Percentiles rank a stretch among this genome's conserved stretches.
phyloP scores from a whole-genome alignment of 2,888 invertebrate genomes.

The Cheilosia vernalis region DNA sequence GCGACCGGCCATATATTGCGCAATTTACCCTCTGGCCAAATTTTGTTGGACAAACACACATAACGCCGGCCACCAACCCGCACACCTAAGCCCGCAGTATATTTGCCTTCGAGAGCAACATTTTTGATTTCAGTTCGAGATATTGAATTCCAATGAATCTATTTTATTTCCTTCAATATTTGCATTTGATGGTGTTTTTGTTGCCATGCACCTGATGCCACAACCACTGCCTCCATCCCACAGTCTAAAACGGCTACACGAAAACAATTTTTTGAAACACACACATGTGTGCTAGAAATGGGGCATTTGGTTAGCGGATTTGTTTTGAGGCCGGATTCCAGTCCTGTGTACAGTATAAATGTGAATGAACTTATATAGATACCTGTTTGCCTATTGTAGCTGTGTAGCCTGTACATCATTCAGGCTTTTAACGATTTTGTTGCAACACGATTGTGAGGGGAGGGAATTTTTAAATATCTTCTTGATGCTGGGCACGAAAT shows the following conservation, averaged over 20 bases:
- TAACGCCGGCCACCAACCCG: not conserved
- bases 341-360: not conserved
- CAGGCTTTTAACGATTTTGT: conserved; percentile 61
- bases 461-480: conserved; percentile 55
- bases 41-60: conserved; percentile 19
- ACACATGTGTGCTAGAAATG: conserved; percentile 31
- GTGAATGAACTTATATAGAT: not conserved
- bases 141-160: conserved; percentile 67
- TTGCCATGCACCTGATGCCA: conserved; percentile 60
- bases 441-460: conserved; percentile 8
- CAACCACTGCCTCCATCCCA: not conserved
- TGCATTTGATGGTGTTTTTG: conserved; percentile 48
- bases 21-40: not conserved
- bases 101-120: conserved; percentile 23
- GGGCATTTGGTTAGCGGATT: conserved; percentile 37
- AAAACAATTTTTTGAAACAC: conserved; percentile 7
- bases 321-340: conserved; percentile 33
- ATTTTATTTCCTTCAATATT: conserved; percentile 63
- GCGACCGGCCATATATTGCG: not conserved
- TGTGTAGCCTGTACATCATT: conserved; percentile 51
- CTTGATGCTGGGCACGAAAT: conserved; percentile 62
- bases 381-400: conserved; percentile 11
- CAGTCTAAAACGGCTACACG: conserved; percentile 11
- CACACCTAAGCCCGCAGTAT: not conserved
- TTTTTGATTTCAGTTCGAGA: conserved; percentile 28